Conservation (phyloP, 2,888 invertebrate genomes). For the Epicampocera succincta region DNA sequence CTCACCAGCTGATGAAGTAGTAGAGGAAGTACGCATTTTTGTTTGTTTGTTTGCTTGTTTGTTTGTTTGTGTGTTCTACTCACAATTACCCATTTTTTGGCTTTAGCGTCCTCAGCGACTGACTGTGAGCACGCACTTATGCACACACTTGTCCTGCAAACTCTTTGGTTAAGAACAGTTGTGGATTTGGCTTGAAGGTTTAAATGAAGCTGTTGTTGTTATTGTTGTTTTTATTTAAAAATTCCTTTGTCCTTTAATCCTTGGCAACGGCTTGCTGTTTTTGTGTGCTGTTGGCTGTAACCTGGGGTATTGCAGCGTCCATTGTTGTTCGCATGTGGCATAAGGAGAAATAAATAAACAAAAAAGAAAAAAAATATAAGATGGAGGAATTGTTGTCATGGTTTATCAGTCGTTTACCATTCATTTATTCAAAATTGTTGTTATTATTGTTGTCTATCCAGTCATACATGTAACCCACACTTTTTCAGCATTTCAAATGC, state of each 20-base stretch:
- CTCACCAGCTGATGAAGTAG: conserved; percentile 52
- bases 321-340: conserved; percentile 25
- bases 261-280: conserved; percentile 56
- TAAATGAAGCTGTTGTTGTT: conserved; percentile 21
- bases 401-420: conserved; percentile 67
- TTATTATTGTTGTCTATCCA: conserved; percentile 18
- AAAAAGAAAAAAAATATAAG: conserved; percentile 7
- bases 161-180: conserved; percentile 35
- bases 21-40: conserved; percentile 4
- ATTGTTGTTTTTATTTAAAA: conserved; percentile 51
- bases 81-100: conserved; percentile 55
- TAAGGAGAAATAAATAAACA: conserved; percentile 14
- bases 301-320: conserved; percentile 26
- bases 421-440: conserved; percentile 24
- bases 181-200: conserved; percentile 37
- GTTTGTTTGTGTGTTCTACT: conserved; percentile 44
- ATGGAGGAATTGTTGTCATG: conserved; percentile 61
- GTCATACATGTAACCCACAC: background rate
- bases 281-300: conserved; percentile 17
- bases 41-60: conserved; percentile 6
- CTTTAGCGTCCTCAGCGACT: conserved; percentile 14
- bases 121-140: conserved; percentile 19
- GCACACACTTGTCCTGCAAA: conserved; percentile 17
- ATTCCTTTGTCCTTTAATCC: conserved; percentile 68
- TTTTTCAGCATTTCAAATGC: background rate